Conservation (phyloP, 2,113 vertebrate genomes). For the Pedionomus torquatus region DNA sequence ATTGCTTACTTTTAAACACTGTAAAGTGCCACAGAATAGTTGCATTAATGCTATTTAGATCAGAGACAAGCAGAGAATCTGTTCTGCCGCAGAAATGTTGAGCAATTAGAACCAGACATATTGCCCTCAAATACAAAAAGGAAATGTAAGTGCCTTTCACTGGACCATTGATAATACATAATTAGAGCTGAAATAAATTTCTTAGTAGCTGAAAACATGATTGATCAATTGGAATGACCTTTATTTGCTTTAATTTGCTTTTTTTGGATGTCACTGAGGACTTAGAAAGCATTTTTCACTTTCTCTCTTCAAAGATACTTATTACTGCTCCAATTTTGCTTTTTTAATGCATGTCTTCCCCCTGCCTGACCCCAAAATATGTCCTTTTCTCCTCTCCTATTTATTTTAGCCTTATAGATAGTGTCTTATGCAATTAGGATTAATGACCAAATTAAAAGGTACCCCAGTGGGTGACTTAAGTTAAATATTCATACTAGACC, state of each 20-base stretch:
- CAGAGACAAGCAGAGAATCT: background rate
- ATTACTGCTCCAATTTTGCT: background rate
- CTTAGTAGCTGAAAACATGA: background rate
- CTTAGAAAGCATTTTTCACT: background rate
- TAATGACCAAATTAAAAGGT: conserved; percentile 29
- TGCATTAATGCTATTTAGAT: background rate
- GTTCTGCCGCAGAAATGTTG: background rate
- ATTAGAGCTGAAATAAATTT: background rate
- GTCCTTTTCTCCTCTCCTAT: background rate
- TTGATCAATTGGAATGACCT: background rate
- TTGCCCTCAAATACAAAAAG: background rate
- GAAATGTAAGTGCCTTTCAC: background rate
- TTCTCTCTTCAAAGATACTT: background rate
- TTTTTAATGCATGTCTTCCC: background rate
- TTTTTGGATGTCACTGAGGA: background rate
- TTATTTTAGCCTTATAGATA: conserved; percentile 1
- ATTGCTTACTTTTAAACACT: background rate
- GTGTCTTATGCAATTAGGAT: conserved; percentile 30
- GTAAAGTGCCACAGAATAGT: background rate
- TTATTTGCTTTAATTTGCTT: background rate
- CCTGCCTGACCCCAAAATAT: background rate
- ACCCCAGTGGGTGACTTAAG: background rate
- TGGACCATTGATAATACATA: background rate
- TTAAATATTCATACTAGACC: background rate
- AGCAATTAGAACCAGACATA: background rate